Evolutionary conservation across 2,113 vertebrate species (phyloP).

Genomic region (Pseudolaguvia tuberculata): DNA sequence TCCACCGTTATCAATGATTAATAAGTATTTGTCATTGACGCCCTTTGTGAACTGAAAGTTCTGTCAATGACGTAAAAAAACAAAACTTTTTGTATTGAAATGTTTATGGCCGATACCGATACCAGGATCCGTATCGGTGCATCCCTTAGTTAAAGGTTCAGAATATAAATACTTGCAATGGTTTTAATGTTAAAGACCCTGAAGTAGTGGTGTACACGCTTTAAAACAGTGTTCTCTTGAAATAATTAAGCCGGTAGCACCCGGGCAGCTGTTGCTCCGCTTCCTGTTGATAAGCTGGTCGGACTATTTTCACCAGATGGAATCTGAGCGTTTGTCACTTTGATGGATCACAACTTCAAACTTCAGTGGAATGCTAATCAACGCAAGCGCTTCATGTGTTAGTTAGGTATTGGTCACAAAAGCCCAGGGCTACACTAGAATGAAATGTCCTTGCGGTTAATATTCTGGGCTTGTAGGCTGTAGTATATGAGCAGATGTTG

Average conservation of each 20-base stretch:
- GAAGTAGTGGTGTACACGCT: constrained; percentile 20
- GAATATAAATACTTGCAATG: not conserved
- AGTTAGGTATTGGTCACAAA: constrained; percentile 42
- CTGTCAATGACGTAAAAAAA: no score
- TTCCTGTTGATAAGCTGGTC: constrained; percentile 41
- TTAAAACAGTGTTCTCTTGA: constrained; percentile 33
- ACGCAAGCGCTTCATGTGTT: constrained; percentile 44
- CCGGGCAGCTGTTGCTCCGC: constrained; percentile 43
- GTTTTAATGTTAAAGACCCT: not conserved
- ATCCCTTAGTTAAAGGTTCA: not conserved
- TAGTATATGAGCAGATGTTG: constrained; percentile 48
- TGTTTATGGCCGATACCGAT: no score
- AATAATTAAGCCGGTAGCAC: constrained; percentile 38
- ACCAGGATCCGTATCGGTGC: no score
- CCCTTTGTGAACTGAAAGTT: no score
- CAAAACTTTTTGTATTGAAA: no score
- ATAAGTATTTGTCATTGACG: no score
- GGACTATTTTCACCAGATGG: constrained; percentile 36
- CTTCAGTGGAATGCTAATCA: constrained; percentile 54
- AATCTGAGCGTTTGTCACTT: constrained; percentile 50
- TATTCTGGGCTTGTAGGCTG: constrained; percentile 39
- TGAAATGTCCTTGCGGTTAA: constrained; percentile 50
- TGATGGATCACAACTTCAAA: constrained; percentile 50
- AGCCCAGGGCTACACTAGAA: constrained; percentile 36
- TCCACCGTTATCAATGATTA: no score